Evolutionary conservation across 2,888 invertebrate species (phyloP).

Genomic region (Clistopyga incitator): DNA sequence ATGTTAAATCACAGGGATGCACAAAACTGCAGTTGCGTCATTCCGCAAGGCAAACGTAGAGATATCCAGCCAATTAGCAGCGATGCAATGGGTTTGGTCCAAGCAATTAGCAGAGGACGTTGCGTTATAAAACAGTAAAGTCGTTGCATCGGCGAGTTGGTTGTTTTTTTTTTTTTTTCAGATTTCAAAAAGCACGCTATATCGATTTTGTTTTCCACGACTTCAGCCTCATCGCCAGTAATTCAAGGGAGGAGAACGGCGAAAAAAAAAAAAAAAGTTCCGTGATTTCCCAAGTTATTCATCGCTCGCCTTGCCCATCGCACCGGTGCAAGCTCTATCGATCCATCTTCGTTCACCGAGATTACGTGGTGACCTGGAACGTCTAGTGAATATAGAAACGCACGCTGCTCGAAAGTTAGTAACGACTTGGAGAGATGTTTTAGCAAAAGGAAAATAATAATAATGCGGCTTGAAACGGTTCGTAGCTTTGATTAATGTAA

Average conservation of each 20-base stretch:
- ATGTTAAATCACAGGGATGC: slow-evolving; percentile 18
- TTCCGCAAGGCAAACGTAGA: slow-evolving; percentile 25
- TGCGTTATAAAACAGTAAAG: slow-evolving; percentile 44
- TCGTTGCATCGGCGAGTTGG: neutral
- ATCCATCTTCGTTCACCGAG: slow-evolving; percentile 65
- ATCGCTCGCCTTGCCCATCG: slow-evolving; percentile 59
- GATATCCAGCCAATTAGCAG: slow-evolving; percentile 47
- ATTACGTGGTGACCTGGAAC: slow-evolving; percentile 66
- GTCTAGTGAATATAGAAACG: slow-evolving; percentile 62
- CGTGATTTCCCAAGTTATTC: slow-evolving; percentile 65
- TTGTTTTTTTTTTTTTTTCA: neutral
- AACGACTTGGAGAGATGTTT: slow-evolving; percentile 44
- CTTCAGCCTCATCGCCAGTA: slow-evolving; percentile 38
- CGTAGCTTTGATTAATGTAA: slow-evolving; percentile 28
- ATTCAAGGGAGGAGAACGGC: slow-evolving; percentile 5
- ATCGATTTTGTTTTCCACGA: slow-evolving; percentile 56
- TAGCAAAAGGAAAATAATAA: slow-evolving; percentile 13
- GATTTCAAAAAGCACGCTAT: slow-evolving; percentile 31
- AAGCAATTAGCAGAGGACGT: slow-evolving; percentile 55
- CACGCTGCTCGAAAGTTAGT: slow-evolving; percentile 43
- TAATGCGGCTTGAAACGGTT: slow-evolving; percentile 24
- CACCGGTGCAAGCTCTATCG: slow-evolving; percentile 62
- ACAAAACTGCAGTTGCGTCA: slow-evolving; percentile 11
- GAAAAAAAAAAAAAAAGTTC: slow-evolving; percentile 58
- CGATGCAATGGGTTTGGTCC: slow-evolving; percentile 22